A percentile compares a stretch with the other conserved stretches of the same genome.
Evolutionary conservation across 2,888 invertebrate species (phyloP).

Genomic region (Orchesellides sinensis): DNA sequence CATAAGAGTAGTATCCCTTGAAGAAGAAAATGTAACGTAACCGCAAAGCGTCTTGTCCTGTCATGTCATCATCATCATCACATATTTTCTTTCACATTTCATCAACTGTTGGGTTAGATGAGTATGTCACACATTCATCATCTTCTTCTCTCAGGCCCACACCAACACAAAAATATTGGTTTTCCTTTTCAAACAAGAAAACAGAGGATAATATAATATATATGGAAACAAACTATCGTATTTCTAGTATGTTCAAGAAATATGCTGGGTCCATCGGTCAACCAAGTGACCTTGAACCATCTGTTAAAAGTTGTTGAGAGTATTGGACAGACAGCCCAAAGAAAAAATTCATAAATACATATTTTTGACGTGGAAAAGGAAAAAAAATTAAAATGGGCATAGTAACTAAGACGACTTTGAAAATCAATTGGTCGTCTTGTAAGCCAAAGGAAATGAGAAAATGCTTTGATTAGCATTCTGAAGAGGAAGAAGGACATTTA

Average conservation of each 20-base stretch:
- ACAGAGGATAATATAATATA: not conserved
- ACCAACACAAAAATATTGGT: not conserved
- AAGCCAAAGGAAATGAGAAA: no score
- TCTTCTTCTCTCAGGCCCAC: no score
- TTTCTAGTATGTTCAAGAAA: not conserved
- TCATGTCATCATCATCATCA: slow-evolving; percentile 9
- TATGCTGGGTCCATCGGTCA: no score
- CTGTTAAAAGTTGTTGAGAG: not conserved
- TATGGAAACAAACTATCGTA: not conserved
- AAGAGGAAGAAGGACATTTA: not conserved
- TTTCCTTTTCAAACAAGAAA: not conserved
- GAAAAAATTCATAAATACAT: not conserved
- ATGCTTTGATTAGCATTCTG: no score
- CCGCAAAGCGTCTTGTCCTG: not conserved
- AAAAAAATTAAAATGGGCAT: not conserved
- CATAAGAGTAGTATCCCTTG: not conserved
- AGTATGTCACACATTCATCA: slow-evolving; percentile 39
- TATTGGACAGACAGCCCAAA: not conserved
- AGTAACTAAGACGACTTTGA: no score
- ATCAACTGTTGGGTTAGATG: slow-evolving; percentile 2
- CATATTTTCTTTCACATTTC: slow-evolving; percentile 26
- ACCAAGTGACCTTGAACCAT: not conserved
- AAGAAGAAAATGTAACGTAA: not conserved
- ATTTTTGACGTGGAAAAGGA: not conserved
- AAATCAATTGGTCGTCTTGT: no score